Base-by-base conservation (phyloP, 2,797 vertebrate genomes). In the Nannoperca australis region DNA sequence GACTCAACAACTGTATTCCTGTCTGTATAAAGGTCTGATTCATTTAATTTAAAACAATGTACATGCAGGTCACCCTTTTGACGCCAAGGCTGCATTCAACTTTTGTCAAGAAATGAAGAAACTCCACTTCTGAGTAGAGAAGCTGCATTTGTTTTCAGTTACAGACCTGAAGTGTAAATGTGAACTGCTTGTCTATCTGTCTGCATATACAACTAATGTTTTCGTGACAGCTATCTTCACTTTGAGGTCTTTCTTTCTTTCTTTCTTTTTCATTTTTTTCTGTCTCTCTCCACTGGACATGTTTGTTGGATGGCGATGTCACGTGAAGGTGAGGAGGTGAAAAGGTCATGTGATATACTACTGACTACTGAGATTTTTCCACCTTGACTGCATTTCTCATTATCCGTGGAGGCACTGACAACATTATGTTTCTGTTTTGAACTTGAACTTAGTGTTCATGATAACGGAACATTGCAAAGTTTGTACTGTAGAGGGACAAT, bases 141-240 rank as follows among this genome's bases (percentile, higher is more conserved):
- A 51, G 20, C 64, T 42, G 32, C 58, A 68, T 85, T 3, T 83
- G 86, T 80, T 82, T 82, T 61, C 9, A 61, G 30, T 88, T 81
- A 76, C 17, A 27, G 77, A 36, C 13, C 53, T 36, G 38, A 18
- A 10, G 61, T 58, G 66, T 47, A 49, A 76, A 65, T 78, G 20
- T 15, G 24, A 54, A 74, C 27, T 76, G 59, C 40, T 65, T 54
- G 36, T 81, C 36, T 56, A 7, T 76, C 65, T 68, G n/a, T 56
- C 65, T 73, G 34, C 22, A 38, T 76, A 45, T 45, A 60, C 13
- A 63, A 11, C 44, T 42, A 22, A 55, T 53, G 24, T 7, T 22
- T 38, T 36, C 66, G 51, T 58, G 54, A 66, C 22, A 49, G 61
- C 51, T 56, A 59, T n/a, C 36, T 44, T 17, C 42, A 53, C 20